A percentile compares a stretch with the other conserved stretches of the same genome.
Conservation (phyloP, 2,888 invertebrate species). For the Allacma fusca region DNA sequence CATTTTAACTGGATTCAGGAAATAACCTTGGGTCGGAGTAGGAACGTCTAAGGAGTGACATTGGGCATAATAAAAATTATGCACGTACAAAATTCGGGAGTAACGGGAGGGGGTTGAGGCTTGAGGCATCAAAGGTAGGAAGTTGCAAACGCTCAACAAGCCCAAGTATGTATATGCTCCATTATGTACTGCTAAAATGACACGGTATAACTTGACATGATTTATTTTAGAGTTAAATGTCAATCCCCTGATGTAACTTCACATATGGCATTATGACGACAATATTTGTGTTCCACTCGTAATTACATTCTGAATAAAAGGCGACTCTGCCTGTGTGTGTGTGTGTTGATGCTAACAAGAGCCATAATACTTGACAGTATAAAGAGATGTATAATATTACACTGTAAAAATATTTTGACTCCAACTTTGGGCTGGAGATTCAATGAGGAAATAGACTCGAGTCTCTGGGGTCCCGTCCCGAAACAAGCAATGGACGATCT, state of each 20-base stretch:
- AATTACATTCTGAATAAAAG: slow-evolving; percentile 17
- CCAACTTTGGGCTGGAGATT: background rate
- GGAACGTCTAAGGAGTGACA: no score
- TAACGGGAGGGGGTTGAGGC: no score
- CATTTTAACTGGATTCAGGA: no score
- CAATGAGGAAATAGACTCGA: background rate
- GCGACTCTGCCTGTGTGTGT: background rate
- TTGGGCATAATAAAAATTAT: no score
- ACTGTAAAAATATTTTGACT: slow-evolving; percentile 8
- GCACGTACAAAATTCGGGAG: no score
- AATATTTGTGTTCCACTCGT: slow-evolving; percentile 5
- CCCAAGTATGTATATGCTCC: no score
- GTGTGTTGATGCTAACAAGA: background rate
- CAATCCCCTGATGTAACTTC: slow-evolving; percentile 24
- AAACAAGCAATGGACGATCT: slow-evolving; percentile 30
- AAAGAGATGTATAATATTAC: slow-evolving; percentile 22
- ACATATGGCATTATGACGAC: slow-evolving; percentile 27
- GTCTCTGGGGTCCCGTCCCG: slow-evolving; percentile 57
- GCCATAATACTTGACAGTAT: background rate
- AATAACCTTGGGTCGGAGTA: no score
- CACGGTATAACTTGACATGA: slow-evolving; percentile 11
- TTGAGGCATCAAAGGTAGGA: no score
- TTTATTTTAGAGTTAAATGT: slow-evolving; percentile 27
- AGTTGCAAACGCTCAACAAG: no score
- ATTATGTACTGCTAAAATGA: background rate